Conservation (phyloP, 2,888 invertebrate species). For the Cataglyphis cursor region DNA sequence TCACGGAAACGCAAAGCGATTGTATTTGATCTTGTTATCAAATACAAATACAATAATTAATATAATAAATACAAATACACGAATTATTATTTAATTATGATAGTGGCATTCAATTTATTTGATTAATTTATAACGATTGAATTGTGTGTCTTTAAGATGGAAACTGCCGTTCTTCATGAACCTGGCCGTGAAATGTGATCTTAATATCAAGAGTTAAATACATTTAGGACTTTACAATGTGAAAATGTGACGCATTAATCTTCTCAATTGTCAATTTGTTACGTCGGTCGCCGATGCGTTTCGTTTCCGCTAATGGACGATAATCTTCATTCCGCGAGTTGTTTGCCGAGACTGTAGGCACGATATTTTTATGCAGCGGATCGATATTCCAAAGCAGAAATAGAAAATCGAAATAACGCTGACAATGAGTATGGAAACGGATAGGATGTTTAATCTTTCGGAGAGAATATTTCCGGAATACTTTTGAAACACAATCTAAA, state of each 20-base stretch:
- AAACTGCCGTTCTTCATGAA: not conserved
- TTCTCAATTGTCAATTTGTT: constrained; percentile 65
- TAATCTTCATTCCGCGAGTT: constrained; percentile 37
- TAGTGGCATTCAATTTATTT: not conserved
- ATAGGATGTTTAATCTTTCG: not conserved
- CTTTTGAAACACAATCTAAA: not conserved
- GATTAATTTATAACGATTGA: not conserved
- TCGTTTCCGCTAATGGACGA: constrained; percentile 30
- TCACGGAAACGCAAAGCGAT: too few species aligned
- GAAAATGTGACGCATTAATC: constrained; percentile 20
- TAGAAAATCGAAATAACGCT: not conserved
- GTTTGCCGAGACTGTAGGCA: not conserved
- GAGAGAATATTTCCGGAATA: not conserved
- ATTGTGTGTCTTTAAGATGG: not conserved
- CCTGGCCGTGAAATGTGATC: not conserved
- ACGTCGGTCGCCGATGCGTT: constrained; percentile 34
- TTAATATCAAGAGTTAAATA: constrained; percentile 15
- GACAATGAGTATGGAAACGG: not conserved
- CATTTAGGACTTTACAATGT: not conserved
- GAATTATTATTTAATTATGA: not conserved
- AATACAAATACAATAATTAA: too few species aligned
- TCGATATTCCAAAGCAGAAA: not conserved
- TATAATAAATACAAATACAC: not conserved
- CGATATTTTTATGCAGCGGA: not conserved
- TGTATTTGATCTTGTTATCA: not conserved